phyloP scores from a whole-genome alignment of 1,140 invertebrate species.

The Bradynema listronoti region DNA sequence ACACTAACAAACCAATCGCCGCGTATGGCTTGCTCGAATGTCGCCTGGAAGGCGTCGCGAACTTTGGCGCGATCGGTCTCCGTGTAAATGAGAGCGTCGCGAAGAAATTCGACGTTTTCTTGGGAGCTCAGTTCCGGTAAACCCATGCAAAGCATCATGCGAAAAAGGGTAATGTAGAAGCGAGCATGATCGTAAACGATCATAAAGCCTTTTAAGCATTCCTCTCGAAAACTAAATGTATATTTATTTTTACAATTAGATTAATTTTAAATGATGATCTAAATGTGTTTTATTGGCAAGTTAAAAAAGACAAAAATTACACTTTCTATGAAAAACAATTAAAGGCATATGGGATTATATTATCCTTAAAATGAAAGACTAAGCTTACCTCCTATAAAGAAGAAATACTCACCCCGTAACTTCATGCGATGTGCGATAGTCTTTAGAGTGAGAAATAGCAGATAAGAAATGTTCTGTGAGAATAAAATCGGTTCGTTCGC shows the following conservation, averaged over 20 bases:
- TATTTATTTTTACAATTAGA: no score
- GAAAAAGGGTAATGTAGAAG: conserved; percentile 88
- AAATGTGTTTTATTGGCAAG: no score
- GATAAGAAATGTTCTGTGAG: conserved; percentile 93
- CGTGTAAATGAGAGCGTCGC: conserved; percentile 66
- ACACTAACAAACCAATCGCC: conserved; percentile 91
- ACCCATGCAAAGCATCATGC: conserved; percentile 93
- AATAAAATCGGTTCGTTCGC: conserved; percentile 94
- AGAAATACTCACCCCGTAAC: no score
- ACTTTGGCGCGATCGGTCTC: conserved; percentile 75
- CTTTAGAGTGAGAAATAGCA: conserved; percentile 88
- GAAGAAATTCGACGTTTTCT: conserved; percentile 32
- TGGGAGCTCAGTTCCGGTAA: conserved; percentile 71
- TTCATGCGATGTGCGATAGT: no score
- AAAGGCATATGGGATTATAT: no score
- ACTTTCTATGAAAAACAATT: no score
- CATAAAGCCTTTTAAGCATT: conserved; percentile 80
- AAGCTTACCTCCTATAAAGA: no score
- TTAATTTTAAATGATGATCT: no score
- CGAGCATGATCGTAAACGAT: conserved; percentile 81
- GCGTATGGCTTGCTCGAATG: conserved; percentile 80
- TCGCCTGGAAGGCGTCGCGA: conserved; percentile 76
- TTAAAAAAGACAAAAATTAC: no score
- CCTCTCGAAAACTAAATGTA: conserved; percentile 68
- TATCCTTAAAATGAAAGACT: no score